These are phyloP conservation scores for Anthoscopus minutus DNA, from an alignment of 2,113 vertebrate genomes.

Conservation along the genomic window DNA sequence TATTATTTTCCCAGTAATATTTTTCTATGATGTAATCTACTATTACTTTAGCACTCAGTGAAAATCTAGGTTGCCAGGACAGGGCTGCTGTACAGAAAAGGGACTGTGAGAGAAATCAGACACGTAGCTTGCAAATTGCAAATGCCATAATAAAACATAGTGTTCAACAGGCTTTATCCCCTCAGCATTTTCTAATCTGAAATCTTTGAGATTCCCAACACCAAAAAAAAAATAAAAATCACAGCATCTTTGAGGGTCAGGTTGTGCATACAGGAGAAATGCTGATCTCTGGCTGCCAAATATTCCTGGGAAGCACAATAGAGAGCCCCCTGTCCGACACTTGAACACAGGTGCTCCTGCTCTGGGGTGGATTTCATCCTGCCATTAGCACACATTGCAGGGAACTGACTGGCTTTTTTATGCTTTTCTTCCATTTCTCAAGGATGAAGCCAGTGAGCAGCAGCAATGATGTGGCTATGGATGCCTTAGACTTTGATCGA, in stretches of 20 bases:
- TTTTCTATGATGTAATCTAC: not conserved
- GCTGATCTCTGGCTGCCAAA: not conserved
- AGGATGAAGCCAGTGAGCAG: slow-evolving; percentile 93
- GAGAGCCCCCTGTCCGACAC: not conserved
- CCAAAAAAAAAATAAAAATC: not conserved
- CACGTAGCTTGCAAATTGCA: not conserved
- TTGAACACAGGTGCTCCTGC: not conserved
- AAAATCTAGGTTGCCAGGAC: not conserved
- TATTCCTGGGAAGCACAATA: not conserved
- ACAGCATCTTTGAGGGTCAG: not conserved
- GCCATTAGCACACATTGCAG: not conserved
- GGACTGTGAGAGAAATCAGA: not conserved
- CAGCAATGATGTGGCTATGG: slow-evolving; percentile 83
- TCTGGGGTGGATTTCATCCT: not conserved
- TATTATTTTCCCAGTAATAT: not conserved
- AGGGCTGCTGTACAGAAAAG: not conserved
- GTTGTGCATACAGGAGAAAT: not conserved
- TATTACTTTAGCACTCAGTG: not conserved
- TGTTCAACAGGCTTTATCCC: not conserved
- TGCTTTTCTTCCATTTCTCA: not conserved
- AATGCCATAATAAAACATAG: not conserved
- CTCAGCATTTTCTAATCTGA: not conserved
- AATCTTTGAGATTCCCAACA: not conserved
- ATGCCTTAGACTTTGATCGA: slow-evolving; percentile 93
- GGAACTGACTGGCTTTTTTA: not conserved